Evolutionary conservation across 2,888 invertebrate genomes (phyloP), one percentile per base, ranked within the genome.

Genomic region (Venustoraphidia nigricollis): DNA sequence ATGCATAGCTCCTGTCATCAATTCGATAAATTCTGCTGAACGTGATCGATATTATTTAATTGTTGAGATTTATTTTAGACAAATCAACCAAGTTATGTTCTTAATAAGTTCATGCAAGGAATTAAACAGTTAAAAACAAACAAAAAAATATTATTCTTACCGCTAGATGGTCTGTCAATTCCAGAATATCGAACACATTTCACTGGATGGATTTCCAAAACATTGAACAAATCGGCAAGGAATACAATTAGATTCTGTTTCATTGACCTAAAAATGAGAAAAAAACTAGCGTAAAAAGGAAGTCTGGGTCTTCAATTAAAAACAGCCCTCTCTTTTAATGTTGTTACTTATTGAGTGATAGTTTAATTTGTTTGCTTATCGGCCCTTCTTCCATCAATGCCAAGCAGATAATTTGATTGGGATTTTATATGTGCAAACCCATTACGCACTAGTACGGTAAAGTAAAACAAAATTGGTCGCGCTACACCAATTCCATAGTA

Each of bases 141-240:
- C 48, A 54, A 54, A 53, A 54, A 57, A 45, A 47, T 14, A 48
- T 38, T 37, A 36, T 45, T 61, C 65, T 65, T 59, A 67, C 68
- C 68, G 50, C 57, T 58, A 45, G 64, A 63, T 50, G 65, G 65
- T 57, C 69, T 69, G 55, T 80, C 79, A 66, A 79, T 81, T 54
- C 83, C 86, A 5, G 88, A 88, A 66, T 84, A 81, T 60, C 85
- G 81, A 53, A 91, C 90, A 61, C 87, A 87, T 65, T 86, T 85
- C 39, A 85, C 87, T 14, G 92, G 91, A 67, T 92, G 88, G 54
- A 95, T 88, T 73, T 95, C 95, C 64, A 94, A 75, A 60, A 89
- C 77, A 68, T 90, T 91, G 70, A 94, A 95, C 60, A 96, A 76
- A 68, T 96, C 95, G 50, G 94, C 91, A 57, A 95, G 73, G 71